Percentiles rank a stretch among this genome's conserved stretches.
Conservation (phyloP, 1,140 invertebrate species). For the Lepidurus packardi region DNA sequence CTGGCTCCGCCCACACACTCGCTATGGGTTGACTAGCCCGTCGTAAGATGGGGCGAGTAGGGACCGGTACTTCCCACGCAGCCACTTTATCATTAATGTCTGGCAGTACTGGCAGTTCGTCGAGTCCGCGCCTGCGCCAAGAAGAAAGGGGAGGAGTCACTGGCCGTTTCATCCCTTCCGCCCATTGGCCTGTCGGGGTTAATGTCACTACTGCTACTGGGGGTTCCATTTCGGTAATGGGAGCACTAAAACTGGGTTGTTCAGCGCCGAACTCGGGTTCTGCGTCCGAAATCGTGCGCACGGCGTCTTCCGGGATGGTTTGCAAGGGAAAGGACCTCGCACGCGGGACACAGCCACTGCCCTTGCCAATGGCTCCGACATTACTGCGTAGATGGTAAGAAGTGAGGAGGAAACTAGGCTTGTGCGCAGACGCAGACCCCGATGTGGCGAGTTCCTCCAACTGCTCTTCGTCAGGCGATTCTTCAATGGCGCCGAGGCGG, state of each 20-base stretch:
- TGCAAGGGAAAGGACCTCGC: neutral
- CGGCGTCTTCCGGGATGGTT: neutral
- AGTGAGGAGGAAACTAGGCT: slow-evolving; percentile 1
- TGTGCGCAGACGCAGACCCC: neutral
- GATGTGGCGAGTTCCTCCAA: slow-evolving; percentile 26
- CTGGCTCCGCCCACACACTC: slow-evolving; percentile 11
- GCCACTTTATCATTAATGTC: neutral
- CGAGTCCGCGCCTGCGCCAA: neutral
- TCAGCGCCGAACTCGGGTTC: too few relatives aligned
- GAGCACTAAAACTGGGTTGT: too few relatives aligned
- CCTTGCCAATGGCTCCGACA: neutral
- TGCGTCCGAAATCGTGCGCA: neutral
- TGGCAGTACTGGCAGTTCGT: neutral
- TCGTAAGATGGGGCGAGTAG: slow-evolving; percentile 23
- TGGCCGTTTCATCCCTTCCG: too few relatives aligned
- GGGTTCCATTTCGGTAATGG: too few relatives aligned
- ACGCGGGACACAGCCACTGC: neutral
- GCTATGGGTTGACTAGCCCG: slow-evolving; percentile 27
- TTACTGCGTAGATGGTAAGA: neutral
- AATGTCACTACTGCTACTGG: neutral
- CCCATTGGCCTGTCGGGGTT: neutral
- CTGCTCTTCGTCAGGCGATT: slow-evolving; percentile 45
- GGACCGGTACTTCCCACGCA: neutral
- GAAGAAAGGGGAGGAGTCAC: neutral
- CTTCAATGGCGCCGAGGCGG: slow-evolving; percentile 87